Evolutionary conservation across 92 coral and sea anemone genomes (phyloP).

Genomic region (Bergia sp.): DNA sequence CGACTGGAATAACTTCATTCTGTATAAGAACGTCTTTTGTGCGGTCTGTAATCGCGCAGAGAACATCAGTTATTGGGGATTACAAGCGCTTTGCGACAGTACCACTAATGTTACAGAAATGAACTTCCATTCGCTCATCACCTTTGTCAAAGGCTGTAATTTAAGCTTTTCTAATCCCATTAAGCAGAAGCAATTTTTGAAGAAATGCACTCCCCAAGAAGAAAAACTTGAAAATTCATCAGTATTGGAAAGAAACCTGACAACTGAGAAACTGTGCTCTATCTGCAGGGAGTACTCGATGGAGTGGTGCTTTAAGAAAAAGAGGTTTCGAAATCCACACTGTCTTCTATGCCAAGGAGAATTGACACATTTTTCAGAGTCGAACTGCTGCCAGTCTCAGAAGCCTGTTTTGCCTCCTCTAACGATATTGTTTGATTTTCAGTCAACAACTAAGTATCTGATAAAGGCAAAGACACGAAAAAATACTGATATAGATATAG

Average conservation of each 20-base stretch:
- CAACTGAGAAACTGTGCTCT: neutral
- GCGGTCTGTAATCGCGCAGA: conserved; percentile 23
- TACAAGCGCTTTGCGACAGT: conserved; percentile 11
- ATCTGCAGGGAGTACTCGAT: conserved; percentile 18
- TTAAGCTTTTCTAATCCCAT: neutral
- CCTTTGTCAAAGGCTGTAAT: conserved; percentile 11
- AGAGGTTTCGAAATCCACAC: conserved; percentile 36
- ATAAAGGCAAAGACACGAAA: conserved; percentile 11
- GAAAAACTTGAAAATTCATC: neutral
- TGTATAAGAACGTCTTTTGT: conserved; percentile 38
- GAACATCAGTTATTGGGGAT: conserved; percentile 15
- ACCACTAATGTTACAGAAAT: neutral
- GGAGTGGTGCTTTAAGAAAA: conserved; percentile 22
- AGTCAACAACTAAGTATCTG: conserved; percentile 26
- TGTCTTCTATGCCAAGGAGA: conserved; percentile 40
- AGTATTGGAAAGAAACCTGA: neutral
- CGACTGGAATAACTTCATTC: conserved; percentile 4
- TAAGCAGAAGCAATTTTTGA: conserved; percentile 8
- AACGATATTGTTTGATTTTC: conserved; percentile 30
- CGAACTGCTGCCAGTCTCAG: neutral
- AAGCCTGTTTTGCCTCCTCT: conserved; percentile 2
- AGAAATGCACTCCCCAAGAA: conserved; percentile 27
- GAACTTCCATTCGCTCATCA: neutral
- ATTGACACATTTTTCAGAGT: neutral
- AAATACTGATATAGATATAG: neutral